Percentiles rank a stretch among this genome's conserved stretches.
Evolutionary conservation across 1,140 invertebrate species (phyloP).

Genomic region (Drosophila dunni): DNA sequence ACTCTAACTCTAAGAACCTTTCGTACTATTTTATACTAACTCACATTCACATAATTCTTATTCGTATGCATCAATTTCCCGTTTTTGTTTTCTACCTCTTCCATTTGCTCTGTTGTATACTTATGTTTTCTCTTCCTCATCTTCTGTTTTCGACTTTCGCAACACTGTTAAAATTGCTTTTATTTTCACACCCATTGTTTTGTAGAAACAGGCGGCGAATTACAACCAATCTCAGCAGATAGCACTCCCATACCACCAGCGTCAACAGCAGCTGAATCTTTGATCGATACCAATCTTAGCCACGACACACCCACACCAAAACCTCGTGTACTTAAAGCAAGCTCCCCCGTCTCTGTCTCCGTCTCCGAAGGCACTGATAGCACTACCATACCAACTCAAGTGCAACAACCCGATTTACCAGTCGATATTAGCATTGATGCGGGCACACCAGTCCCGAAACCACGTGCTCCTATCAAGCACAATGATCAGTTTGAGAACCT

Average conservation of each 20-base stretch:
- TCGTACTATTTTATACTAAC: constrained; percentile 28
- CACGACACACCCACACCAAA: constrained; percentile 80
- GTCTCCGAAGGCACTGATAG: constrained; percentile 59
- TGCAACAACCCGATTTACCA: constrained; percentile 57
- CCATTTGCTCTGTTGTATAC: constrained; percentile 43
- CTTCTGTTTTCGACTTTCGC: constrained; percentile 69
- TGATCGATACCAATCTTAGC: constrained; percentile 59
- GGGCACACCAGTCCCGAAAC: constrained; percentile 71
- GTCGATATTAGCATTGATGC: constrained; percentile 60
- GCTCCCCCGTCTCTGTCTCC: constrained; percentile 64
- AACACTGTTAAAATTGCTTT: constrained; percentile 83
- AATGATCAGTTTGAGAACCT: constrained; percentile 76
- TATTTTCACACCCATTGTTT: constrained; percentile 84
- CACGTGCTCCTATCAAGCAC: constrained; percentile 76
- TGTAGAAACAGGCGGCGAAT: constrained; percentile 84
- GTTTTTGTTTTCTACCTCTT: constrained; percentile 24
- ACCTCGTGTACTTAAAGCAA: constrained; percentile 75
- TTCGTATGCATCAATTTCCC: constrained; percentile 36
- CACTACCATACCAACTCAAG: constrained; percentile 65
- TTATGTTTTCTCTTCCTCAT: constrained; percentile 66
- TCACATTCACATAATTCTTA: constrained; percentile 21
- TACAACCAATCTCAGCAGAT: constrained; percentile 72
- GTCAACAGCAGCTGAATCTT: constrained; percentile 49
- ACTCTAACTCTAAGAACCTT: constrained; percentile 48
- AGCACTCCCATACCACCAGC: constrained; percentile 81